Conservation (phyloP, 2,888 invertebrate genomes). For the Acronicta psi region DNA sequence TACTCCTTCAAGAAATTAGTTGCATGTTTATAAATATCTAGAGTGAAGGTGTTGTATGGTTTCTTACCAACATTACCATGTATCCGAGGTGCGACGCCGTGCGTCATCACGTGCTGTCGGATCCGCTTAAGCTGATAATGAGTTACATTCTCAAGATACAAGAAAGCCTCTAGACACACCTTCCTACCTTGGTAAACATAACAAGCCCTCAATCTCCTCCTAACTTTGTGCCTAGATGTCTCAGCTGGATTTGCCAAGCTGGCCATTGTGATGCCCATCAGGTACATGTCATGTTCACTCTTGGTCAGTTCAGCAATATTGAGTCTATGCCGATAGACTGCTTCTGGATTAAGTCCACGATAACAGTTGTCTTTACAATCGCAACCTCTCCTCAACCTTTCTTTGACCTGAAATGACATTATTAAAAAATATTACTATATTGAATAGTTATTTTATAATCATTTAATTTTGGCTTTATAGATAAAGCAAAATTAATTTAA, state of each 20-base stretch:
- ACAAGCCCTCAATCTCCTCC: constrained; percentile 92
- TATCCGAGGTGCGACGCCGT: constrained; percentile 93
- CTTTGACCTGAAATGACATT: constrained; percentile 89
- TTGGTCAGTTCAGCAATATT: constrained; percentile 94
- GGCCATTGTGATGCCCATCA: constrained; percentile 96
- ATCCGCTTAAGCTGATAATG: constrained; percentile 94
- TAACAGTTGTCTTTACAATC: constrained; percentile 94
- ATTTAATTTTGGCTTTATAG: too few relatives aligned
- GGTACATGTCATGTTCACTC: constrained; percentile 95
- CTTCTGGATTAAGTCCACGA: constrained; percentile 92
- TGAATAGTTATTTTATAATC: too few relatives aligned
- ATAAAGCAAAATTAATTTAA: too few relatives aligned
- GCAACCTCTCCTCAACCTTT: constrained; percentile 92
- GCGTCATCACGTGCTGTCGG: constrained; percentile 93
- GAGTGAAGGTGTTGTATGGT: constrained; percentile 93
- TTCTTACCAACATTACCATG: constrained; percentile 95
- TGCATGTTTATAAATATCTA: constrained; percentile 94
- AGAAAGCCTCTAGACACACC: constrained; percentile 93
- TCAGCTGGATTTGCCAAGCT: constrained; percentile 93
- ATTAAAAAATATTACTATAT: constrained; percentile 8
- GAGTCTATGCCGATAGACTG: constrained; percentile 92
- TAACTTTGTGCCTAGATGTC: constrained; percentile 92
- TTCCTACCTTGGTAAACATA: constrained; percentile 94
- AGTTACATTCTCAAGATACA: constrained; percentile 94
- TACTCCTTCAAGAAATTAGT: constrained; percentile 93